Base-by-base conservation (phyloP, 1,140 invertebrate genomes). In the Yoshiicerus persimilis region DNA sequence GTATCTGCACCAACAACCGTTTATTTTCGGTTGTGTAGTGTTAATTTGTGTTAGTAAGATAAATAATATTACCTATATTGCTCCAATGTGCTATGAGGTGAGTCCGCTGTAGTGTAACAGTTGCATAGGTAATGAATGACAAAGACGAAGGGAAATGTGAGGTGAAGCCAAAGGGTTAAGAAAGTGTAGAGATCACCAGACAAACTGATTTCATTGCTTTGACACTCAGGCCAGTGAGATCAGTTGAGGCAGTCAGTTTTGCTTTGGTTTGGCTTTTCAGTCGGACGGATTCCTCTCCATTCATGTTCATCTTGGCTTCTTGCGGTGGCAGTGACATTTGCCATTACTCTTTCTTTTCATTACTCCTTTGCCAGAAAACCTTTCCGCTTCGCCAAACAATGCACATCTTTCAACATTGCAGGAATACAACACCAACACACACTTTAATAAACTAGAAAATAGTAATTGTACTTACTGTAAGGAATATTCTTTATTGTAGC, bases 241-340 rank as follows among this genome's bases (percentile, higher is more conserved):
- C n/a, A n/a, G n/a, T 16, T 47, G 41, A 47, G 41, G 11, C 20
- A 20, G 2, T 47, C 20, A 16, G 2, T 1, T 70, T 70, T 27
- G 66, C 66, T 70, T 70, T 70, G 66, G 64, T 66, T 66, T 66
- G 64, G 66, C 30, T 70, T 70, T n/a, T n/a, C n/a, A n/a, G n/a
- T n/a, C 27, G 13, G 25, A 30, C 30, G 25, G 25, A 30, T 70
- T 70, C 10, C 30, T 70, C 30, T 11, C 6, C 64, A n/a, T n/a
- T 70, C 27, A 10, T 32, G 75, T 6, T 20, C 16, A 23, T 80
- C 13, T 80, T 80, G 70, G 75, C 34, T 36, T 80, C 75, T 80
- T 80, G 75, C 20, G 75, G 75, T 80, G 75, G 75, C 75, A 80
- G 75, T 80, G 75, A 80, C 75, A 80, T 80, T 80, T 36, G 75